A percentile compares a stretch with the other conserved stretches of the same genome.
Evolutionary conservation across 2,888 invertebrate species (phyloP).

Genomic region (Phengaris arion): DNA sequence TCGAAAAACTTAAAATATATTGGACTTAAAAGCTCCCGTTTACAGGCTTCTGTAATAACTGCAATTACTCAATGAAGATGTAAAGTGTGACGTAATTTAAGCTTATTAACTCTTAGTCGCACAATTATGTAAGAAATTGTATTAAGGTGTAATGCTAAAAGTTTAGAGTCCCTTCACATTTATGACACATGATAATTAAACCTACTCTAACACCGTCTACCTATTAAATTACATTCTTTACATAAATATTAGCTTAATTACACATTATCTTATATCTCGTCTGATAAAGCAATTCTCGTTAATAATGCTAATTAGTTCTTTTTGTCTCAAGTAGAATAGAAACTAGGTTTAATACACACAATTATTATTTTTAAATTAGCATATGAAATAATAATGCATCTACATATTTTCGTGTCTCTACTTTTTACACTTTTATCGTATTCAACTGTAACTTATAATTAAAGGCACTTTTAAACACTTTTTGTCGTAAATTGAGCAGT

Average conservation of each 20-base stretch:
- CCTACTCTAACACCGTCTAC: neutral
- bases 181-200: neutral
- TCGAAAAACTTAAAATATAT: neutral
- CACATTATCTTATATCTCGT: slow-evolving; percentile 42
- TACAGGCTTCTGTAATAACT: neutral
- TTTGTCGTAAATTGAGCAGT: neutral
- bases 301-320: slow-evolving; percentile 45
- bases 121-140: neutral
- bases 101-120: neutral
- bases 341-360: neutral
- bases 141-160: slow-evolving; percentile 18
- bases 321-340: slow-evolving; percentile 40
- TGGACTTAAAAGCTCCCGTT: slow-evolving; percentile 14
- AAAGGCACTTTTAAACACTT: slow-evolving; percentile 24
- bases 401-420: slow-evolving; percentile 30
- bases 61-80: slow-evolving; percentile 18
- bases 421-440: slow-evolving; percentile 18
- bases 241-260: slow-evolving; percentile 32
- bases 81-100: slow-evolving; percentile 11
- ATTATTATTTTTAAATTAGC: neutral
- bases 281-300: slow-evolving; percentile 43
- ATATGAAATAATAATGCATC: neutral
- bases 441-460: slow-evolving; percentile 1
- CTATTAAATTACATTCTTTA: slow-evolving; percentile 1
- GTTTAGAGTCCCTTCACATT: neutral